A percentile compares a stretch with the other conserved stretches of the same genome.
Conservation (phyloP, 2,888 invertebrate genomes). For the Tipula confusa region DNA sequence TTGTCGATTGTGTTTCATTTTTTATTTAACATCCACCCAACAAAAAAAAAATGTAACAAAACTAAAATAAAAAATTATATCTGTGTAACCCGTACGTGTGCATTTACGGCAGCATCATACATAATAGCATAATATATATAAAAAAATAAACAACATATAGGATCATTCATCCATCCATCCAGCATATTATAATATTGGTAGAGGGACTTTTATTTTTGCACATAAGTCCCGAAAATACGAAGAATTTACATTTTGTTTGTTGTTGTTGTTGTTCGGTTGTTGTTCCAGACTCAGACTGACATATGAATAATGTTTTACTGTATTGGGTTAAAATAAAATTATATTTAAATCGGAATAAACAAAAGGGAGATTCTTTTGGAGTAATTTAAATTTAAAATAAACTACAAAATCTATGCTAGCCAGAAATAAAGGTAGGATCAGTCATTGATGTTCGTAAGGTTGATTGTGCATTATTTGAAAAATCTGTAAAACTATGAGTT, state of each 20-base stretch:
- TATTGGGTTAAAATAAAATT: neutral
- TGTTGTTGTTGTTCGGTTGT: no score
- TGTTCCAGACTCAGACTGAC: neutral
- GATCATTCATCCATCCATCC: constrained; percentile 9
- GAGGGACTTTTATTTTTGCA: neutral
- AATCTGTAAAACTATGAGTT: no score
- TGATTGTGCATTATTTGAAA: no score
- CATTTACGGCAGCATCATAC: neutral
- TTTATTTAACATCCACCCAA: constrained; percentile 17
- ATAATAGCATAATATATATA: neutral
- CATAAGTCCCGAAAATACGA: neutral
- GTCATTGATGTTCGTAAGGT: no score
- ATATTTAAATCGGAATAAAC: neutral
- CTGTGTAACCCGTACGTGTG: no score
- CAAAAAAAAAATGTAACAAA: neutral
- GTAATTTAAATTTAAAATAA: no score
- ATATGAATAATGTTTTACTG: neutral
- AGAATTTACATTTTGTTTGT: neutral
- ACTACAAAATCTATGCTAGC: no score
- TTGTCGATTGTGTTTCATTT: constrained; percentile 9
- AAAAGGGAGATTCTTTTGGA: no score
- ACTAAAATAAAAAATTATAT: neutral
- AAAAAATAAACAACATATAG: neutral
- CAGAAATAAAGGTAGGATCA: no score
- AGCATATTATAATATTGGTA: neutral